A percentile compares a stretch with the other conserved stretches of the same genome.
Conservation (phyloP, 2,888 invertebrate species). For the Celastrina argiolus region DNA sequence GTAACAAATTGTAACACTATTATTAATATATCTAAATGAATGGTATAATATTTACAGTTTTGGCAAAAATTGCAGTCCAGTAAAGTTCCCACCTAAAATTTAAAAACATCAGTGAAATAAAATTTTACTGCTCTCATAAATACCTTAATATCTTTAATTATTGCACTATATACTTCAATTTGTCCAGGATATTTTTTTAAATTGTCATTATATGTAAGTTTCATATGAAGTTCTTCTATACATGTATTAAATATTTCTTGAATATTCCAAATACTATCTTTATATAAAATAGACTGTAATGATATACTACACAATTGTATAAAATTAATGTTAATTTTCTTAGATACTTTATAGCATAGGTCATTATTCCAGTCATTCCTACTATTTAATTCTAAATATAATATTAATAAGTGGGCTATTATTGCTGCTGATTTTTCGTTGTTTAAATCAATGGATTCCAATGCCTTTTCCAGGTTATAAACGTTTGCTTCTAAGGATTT, state of each 20-base stretch:
- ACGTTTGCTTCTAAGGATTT: constrained; percentile 44
- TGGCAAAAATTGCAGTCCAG: background rate
- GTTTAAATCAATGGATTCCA: constrained; percentile 44
- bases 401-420: constrained; percentile 47
- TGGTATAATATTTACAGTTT: background rate
- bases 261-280: constrained; percentile 39
- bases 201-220: constrained; percentile 47
- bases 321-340: constrained; percentile 47
- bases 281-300: constrained; percentile 43
- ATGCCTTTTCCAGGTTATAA: constrained; percentile 39
- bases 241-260: constrained; percentile 57
- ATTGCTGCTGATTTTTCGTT: constrained; percentile 37
- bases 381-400: constrained; percentile 49
- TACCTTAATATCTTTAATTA: constrained; percentile 51
- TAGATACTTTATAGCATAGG: constrained; percentile 40
- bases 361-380: constrained; percentile 50
- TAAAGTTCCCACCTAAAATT: background rate
- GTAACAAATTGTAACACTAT: constrained; percentile 39
- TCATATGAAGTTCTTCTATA: constrained; percentile 51
- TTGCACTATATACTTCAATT: constrained; percentile 51
- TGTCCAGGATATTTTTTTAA: constrained; percentile 59
- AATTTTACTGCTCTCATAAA: background rate
- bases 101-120: background rate
- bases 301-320: constrained; percentile 41
- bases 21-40: background rate